These are phyloP conservation scores for Octonoba sinensis DNA, from an alignment of 2,888 invertebrate genomes.

Conservation along the genomic window DNA sequence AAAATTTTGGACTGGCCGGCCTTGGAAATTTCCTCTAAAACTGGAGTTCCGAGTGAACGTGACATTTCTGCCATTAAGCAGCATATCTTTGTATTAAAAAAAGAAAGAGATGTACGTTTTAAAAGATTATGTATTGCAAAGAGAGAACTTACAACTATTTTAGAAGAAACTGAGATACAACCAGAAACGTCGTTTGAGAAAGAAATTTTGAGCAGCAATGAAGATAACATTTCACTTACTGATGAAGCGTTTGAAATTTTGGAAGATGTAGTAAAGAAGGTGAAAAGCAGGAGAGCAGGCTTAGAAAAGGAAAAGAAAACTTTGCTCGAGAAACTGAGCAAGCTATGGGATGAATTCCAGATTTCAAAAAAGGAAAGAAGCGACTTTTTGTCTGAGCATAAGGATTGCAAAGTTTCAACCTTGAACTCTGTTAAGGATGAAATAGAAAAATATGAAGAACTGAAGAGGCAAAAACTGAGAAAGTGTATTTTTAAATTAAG, in stretches of 20 bases:
- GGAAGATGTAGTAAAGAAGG: constrained; percentile 67
- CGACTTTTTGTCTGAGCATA: constrained; percentile 68
- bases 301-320: constrained; percentile 70
- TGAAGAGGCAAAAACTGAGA: constrained; percentile 82
- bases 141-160: constrained; percentile 68
- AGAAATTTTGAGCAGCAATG: constrained; percentile 69
- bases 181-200: constrained; percentile 71
- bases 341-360: constrained; percentile 83
- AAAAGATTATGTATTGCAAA: constrained; percentile 43
- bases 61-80: constrained; percentile 58
- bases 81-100: constrained; percentile 46
- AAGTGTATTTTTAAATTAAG: constrained; percentile 79
- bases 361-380: constrained; percentile 77
- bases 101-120: constrained; percentile 45
- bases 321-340: constrained; percentile 77
- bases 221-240: constrained; percentile 69
- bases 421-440: constrained; percentile 80
- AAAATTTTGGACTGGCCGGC: constrained; percentile 66
- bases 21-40: constrained; percentile 51
- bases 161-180: constrained; percentile 69
- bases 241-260: constrained; percentile 70
- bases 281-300: constrained; percentile 43
- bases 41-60: constrained; percentile 62
- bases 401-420: constrained; percentile 73
- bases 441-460: constrained; percentile 80